Conservation (phyloP, 2,888 invertebrate species). For the Halocaridina rubra region DNA sequence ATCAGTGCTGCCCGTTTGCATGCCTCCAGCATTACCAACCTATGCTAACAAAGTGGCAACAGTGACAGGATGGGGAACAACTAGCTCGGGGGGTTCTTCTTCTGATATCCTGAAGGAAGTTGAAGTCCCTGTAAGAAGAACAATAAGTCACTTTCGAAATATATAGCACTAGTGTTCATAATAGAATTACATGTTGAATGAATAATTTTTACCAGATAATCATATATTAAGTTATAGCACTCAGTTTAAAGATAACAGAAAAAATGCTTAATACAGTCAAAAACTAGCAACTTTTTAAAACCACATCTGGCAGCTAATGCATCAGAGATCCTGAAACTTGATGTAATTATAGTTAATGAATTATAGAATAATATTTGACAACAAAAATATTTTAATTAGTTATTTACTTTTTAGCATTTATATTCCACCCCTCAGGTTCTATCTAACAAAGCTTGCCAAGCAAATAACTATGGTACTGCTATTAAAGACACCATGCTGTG, state of each 20-base stretch:
- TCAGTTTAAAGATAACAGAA: no score
- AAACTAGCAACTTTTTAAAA: no score
- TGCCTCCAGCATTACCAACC: background rate
- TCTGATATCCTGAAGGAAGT: slow-evolving; percentile 1
- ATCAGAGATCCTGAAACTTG: background rate
- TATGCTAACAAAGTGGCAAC: slow-evolving; percentile 13
- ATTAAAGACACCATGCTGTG: slow-evolving; percentile 40
- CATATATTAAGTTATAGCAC: no score
- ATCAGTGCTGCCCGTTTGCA: slow-evolving; percentile 31
- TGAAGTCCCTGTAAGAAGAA: slow-evolving; percentile 22
- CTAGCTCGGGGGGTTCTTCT: background rate
- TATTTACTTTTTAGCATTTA: background rate
- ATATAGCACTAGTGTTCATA: no score
- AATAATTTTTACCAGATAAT: no score
- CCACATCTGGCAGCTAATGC: no score
- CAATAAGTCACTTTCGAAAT: no score
- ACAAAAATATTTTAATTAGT: background rate
- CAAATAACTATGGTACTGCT: background rate
- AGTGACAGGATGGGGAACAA: slow-evolving; percentile 41
- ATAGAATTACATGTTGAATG: no score
- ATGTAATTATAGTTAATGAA: background rate
- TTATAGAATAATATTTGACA: background rate
- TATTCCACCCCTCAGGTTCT: background rate
- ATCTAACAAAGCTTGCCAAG: background rate
- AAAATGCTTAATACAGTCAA: no score